Conservation (phyloP, 1,140 invertebrate genomes). For the Riptortus pedestris region DNA sequence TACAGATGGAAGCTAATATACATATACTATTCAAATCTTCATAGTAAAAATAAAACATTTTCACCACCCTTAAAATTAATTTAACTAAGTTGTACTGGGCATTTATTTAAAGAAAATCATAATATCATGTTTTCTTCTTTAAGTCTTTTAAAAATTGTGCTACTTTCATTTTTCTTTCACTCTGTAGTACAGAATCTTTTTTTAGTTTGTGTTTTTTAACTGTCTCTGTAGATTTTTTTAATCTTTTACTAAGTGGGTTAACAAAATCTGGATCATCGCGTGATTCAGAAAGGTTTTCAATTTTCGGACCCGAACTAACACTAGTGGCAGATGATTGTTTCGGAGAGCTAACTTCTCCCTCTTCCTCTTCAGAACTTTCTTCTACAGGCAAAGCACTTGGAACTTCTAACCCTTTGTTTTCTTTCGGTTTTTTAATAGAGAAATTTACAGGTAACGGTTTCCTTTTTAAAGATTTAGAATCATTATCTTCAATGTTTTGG, state of each 20-base stretch:
- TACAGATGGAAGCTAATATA: no score
- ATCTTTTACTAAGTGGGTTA: constrained; percentile 30
- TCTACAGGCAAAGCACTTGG: constrained; percentile 43
- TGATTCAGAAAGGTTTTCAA: not conserved
- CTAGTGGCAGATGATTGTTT: constrained; percentile 22
- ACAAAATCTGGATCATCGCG: constrained; percentile 1
- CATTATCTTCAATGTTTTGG: constrained; percentile 26
- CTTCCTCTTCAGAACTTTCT: constrained; percentile 55
- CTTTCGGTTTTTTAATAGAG: constrained; percentile 69
- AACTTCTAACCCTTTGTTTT: constrained; percentile 46
- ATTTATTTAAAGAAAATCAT: no score
- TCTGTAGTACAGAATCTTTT: constrained; percentile 32
- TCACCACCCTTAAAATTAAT: no score
- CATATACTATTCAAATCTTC: no score
- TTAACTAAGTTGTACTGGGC: no score
- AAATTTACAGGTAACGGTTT: constrained; percentile 58
- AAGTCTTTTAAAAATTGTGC: constrained; percentile 34
- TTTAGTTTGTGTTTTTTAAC: constrained; percentile 31
- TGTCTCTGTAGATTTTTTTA: constrained; percentile 19
- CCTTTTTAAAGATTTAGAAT: constrained; percentile 20
- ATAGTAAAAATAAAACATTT: no score
- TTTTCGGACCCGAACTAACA: no score
- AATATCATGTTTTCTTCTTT: constrained; percentile 34
- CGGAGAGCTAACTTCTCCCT: constrained; percentile 33
- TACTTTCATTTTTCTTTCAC: constrained; percentile 30